Base-by-base conservation (phyloP, 2,113 vertebrate species). In the Oxyruncus cristatus region DNA sequence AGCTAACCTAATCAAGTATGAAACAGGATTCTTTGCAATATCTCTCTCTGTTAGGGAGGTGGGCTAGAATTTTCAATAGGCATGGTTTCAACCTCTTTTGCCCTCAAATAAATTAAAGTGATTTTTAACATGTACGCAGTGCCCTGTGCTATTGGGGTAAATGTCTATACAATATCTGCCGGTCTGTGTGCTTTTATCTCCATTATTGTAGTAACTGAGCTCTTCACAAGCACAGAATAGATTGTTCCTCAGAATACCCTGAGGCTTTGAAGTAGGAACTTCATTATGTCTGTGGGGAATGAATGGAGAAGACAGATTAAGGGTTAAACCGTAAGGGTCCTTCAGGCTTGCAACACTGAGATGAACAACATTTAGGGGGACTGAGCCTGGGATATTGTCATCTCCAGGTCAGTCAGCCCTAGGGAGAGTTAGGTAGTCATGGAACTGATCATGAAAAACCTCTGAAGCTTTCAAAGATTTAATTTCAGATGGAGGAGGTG, bases 1-100 rank as follows among this genome's bases (percentile, higher is more conserved):
- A 66, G 70, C 33, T 94, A 85, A 96, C 78, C 81, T 88, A 58
- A 93, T 55, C 42, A 82, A 52, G 53, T 35, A 66, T 13, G 50
- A 74, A 85, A 63, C 50, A 59, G 71, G 17, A 55, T 73, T 56
- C 12, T 79, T 72, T 26, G 41, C 30, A 89, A 59, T 41, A 56
- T n/a, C 23, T n/a, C 21, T 33, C 19, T 88, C 42, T 77, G 53
- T 53, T 61, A 71, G 56, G 49, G 66, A 75, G 18, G 2, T 62
- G 41, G 50, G 55, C 28, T 74, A 90, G 67, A 89, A 73, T 74
- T 93, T 92, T 91, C 63, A 67, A 1, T 18, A 59, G 23, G 6
- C 52, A 39, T 26, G 13, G 12, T 50, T 86, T 85, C 30, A 95
- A 49, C 13, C 10, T 74, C 32, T 73, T 92, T 65, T 78, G 22